Conservation (phyloP, 1,140 invertebrate genomes). For the Rhopalosiphum padi region DNA sequence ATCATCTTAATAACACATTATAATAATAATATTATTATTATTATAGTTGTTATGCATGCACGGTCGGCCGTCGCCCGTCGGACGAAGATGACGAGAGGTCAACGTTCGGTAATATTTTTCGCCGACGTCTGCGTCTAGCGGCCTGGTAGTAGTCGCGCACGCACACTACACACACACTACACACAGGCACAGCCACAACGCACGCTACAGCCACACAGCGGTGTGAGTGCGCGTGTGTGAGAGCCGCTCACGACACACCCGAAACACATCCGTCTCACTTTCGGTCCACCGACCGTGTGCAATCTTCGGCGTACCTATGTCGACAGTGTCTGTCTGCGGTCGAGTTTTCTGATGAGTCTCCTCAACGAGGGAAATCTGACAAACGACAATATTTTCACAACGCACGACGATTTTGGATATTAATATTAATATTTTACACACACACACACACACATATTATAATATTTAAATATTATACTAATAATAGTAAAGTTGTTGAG, state of each 20-base stretch:
- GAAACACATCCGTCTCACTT: background rate
- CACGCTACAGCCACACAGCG: background rate
- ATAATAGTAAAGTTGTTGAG: background rate
- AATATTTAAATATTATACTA: too few species aligned
- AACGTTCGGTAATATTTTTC: slow-evolving; percentile 55
- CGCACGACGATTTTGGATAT: too few species aligned
- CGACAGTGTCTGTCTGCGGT: too few species aligned
- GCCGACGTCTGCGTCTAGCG: slow-evolving; percentile 56
- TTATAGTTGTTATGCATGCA: background rate
- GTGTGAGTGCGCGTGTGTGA: background rate
- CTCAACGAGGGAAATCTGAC: background rate
- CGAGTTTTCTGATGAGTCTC: background rate
- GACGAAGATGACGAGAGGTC: slow-evolving; percentile 46
- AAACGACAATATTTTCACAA: too few species aligned
- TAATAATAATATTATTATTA: background rate
- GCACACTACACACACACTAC: background rate
- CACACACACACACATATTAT: too few species aligned
- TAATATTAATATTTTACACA: too few species aligned
- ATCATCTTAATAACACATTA: background rate
- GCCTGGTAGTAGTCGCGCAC: background rate
- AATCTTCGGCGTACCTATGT: too few species aligned
- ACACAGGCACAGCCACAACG: background rate
- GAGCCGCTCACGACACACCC: slow-evolving; percentile 1
- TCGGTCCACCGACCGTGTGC: background rate
- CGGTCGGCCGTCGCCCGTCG: background rate